Percentiles rank a stretch among this genome's conserved stretches.
Conservation (phyloP, 1,140 invertebrate genomes). For the Lerema accius region DNA sequence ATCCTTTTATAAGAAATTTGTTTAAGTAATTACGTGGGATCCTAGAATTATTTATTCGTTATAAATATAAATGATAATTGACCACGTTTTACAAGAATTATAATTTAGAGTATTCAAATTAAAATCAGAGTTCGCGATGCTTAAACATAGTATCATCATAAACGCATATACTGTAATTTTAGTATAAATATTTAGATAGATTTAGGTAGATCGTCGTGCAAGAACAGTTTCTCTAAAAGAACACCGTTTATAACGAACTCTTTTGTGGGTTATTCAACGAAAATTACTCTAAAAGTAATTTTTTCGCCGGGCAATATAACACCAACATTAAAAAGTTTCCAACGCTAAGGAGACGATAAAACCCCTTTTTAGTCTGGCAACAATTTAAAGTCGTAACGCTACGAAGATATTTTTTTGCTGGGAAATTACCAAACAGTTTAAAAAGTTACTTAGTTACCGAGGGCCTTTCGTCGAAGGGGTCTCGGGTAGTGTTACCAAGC, state of each 20-base stretch:
- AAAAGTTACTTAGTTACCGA: conserved; percentile 19
- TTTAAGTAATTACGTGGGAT: too few species aligned
- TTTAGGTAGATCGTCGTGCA: too few species aligned
- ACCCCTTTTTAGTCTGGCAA: conserved; percentile 11
- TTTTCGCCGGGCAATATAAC: conserved; percentile 2
- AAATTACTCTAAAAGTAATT: conserved; percentile 1
- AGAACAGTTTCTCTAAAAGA: neutral
- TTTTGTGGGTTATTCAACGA: neutral
- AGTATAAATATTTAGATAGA: too few species aligned
- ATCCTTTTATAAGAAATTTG: too few species aligned
- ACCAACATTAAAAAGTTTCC: conserved; percentile 12
- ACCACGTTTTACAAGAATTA: too few species aligned
- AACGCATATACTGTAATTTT: too few species aligned
- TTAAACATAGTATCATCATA: too few species aligned
- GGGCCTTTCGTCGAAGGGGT: conserved; percentile 6
- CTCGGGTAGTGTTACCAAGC: neutral
- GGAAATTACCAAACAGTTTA: conserved; percentile 13
- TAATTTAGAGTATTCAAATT: too few species aligned
- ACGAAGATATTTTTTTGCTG: conserved; percentile 19
- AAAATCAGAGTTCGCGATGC: too few species aligned
- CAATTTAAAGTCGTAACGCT: conserved; percentile 6
- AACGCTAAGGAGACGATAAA: conserved; percentile 14
- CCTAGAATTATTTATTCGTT: too few species aligned
- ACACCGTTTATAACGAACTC: conserved; percentile 1
- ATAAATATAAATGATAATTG: too few species aligned